Conservation (phyloP, 2,797 vertebrate genomes). For the Muscicapa comitata region DNA sequence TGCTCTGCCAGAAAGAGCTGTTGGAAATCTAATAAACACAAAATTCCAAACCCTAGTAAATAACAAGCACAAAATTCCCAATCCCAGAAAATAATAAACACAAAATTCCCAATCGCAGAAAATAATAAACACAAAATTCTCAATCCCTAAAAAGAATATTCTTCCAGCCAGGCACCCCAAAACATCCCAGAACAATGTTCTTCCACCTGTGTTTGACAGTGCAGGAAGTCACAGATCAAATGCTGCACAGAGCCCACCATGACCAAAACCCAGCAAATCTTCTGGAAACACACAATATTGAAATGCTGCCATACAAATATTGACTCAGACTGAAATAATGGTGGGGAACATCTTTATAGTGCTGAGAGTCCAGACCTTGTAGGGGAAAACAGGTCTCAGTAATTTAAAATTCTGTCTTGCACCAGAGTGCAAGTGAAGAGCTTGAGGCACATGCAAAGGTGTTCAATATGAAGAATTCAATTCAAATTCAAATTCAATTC, state of each 20-base stretch:
- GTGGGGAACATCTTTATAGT: background rate
- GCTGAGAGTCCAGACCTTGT: background rate
- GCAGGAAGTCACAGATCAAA: background rate
- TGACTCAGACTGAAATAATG: background rate
- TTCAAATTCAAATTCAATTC: too few species aligned
- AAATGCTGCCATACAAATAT: background rate
- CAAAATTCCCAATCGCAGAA: background rate
- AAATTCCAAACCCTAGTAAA: background rate
- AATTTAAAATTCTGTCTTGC: background rate
- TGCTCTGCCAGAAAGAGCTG: background rate
- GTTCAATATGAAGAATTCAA: rapidly evolving
- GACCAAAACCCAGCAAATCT: background rate
- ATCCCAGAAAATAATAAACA: background rate
- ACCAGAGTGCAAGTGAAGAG: background rate
- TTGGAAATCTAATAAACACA: background rate
- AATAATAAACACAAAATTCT: background rate
- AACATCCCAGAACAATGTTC: background rate
- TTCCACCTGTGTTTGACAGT: background rate
- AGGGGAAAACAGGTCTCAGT: background rate
- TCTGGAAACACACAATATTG: background rate
- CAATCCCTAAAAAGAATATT: background rate
- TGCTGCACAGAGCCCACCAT: background rate
- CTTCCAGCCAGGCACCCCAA: background rate
- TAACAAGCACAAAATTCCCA: background rate
- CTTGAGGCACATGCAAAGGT: background rate